A percentile compares a stretch with the other conserved stretches of the same genome.
These are phyloP conservation scores for Ctenodactylus gundi DNA, from an alignment of 2,113 vertebrate genomes.

Conservation along the genomic window DNA sequence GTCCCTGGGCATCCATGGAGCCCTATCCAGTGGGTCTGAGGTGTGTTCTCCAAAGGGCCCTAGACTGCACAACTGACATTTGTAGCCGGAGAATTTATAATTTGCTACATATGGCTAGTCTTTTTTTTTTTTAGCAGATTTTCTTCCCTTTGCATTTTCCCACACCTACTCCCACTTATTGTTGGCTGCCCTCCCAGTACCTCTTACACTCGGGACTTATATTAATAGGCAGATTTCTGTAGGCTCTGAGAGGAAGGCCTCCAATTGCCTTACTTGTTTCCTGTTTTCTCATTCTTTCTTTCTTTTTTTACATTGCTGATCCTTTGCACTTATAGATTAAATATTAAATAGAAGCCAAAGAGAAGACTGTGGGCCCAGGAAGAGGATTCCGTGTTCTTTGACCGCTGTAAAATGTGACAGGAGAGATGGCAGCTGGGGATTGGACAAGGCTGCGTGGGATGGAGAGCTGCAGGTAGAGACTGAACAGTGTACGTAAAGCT, in stretches of 20 bases:
- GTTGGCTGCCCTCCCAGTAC: constrained; percentile 84
- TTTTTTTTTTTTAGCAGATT: constrained; percentile 71
- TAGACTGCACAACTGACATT: constrained; percentile 74
- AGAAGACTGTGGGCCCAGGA: not conserved
- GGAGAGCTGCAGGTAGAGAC: not conserved
- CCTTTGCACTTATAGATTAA: constrained; percentile 1
- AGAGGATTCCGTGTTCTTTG: not conserved
- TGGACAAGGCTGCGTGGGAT: not conserved
- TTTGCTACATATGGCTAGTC: constrained; percentile 83
- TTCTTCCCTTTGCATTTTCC: constrained; percentile 84
- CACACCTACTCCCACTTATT: constrained; percentile 84
- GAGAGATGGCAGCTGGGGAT: not conserved
- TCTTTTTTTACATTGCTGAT: not conserved
- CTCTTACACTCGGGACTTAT: constrained; percentile 79
- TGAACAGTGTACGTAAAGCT: not conserved
- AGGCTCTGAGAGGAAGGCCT: constrained; percentile 71
- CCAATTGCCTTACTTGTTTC: constrained; percentile 44
- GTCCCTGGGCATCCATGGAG: not conserved
- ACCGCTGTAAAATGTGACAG: not conserved
- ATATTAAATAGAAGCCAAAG: not conserved
- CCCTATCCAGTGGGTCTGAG: not conserved
- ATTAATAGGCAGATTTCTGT: constrained; percentile 81
- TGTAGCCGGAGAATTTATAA: constrained; percentile 77
- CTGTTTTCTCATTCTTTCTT: constrained; percentile 62
- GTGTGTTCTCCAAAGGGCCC: constrained; percentile 46